These are phyloP conservation scores for Ochotona princeps DNA, from an alignment of 2,113 vertebrate species.

Conservation along the genomic window DNA sequence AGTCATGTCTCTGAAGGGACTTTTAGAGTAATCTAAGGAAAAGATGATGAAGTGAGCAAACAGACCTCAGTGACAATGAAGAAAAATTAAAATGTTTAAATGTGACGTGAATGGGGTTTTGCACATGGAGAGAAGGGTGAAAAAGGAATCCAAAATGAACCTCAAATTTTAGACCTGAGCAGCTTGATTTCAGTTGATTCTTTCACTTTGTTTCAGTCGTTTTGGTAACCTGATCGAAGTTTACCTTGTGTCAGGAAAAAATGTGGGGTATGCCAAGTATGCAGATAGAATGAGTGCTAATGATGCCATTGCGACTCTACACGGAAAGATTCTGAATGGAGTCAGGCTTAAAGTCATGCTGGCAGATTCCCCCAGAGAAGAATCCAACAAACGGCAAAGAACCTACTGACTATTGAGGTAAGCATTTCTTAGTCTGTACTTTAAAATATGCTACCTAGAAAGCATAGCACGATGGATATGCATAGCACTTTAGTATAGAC, in stretches of 20 bases:
- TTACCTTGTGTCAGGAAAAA: conserved; percentile 95
- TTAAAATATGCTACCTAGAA: neutral
- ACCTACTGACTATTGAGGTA: conserved; percentile 90
- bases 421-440: conserved; percentile 71
- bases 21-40: neutral
- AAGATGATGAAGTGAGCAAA: neutral
- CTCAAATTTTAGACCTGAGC: neutral
- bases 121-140: neutral
- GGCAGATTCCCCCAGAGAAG: conserved; percentile 94
- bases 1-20: too few relatives aligned
- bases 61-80: neutral
- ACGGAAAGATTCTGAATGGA: conserved; percentile 94
- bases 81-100: neutral
- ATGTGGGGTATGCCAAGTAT: conserved; percentile 96
- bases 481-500: neutral
- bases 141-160: neutral
- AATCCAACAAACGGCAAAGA: conserved; percentile 95
- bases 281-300: conserved; percentile 93
- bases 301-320: conserved; percentile 92
- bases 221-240: conserved; percentile 95
- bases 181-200: neutral
- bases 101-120: neutral
- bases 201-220: conserved; percentile 85
- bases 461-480: neutral
- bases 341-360: conserved; percentile 97